A percentile compares a stretch with the other conserved stretches of the same genome.
These are phyloP conservation scores for Oscheius sp. DNA, from an alignment of 2,888 invertebrate genomes.

Conservation along the genomic window DNA sequence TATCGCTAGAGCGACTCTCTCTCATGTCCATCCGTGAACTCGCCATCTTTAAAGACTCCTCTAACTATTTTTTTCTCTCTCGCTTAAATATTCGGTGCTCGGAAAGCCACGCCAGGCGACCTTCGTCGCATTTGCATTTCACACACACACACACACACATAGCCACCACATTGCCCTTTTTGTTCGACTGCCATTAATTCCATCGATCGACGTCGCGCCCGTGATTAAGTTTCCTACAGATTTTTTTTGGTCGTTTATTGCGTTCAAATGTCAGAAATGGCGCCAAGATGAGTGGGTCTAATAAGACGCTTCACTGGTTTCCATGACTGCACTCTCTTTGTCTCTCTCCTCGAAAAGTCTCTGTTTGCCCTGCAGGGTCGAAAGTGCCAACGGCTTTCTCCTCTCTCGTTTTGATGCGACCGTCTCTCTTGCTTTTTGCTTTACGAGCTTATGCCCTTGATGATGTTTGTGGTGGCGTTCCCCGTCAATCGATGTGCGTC, in stretches of 20 bases:
- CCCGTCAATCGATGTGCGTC: constrained; percentile 16
- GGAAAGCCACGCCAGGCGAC: not conserved
- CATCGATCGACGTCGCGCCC: not conserved
- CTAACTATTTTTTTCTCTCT: not conserved
- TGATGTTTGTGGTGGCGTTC: not conserved
- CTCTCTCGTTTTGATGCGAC: no score
- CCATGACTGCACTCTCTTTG: constrained; percentile 27
- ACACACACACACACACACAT: not conserved
- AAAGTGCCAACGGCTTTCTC: constrained; percentile 11
- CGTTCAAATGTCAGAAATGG: not conserved
- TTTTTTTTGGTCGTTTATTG: no score
- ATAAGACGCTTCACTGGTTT: constrained; percentile 9
- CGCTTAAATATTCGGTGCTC: not conserved
- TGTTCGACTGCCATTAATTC: constrained; percentile 4
- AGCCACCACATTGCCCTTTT: constrained; percentile 9
- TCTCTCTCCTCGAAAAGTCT: not conserved
- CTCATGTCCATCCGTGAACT: no score
- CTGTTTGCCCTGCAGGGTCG: constrained; percentile 25
- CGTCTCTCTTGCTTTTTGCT: no score
- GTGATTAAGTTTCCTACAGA: no score
- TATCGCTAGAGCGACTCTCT: not conserved
- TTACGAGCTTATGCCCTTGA: no score
- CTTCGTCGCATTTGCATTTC: constrained; percentile 7
- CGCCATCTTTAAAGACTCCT: no score
- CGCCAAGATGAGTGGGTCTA: not conserved